These are phyloP conservation scores for Alligator mississippiensis DNA, from an alignment of 2,113 vertebrate genomes.

Conservation along the genomic window DNA sequence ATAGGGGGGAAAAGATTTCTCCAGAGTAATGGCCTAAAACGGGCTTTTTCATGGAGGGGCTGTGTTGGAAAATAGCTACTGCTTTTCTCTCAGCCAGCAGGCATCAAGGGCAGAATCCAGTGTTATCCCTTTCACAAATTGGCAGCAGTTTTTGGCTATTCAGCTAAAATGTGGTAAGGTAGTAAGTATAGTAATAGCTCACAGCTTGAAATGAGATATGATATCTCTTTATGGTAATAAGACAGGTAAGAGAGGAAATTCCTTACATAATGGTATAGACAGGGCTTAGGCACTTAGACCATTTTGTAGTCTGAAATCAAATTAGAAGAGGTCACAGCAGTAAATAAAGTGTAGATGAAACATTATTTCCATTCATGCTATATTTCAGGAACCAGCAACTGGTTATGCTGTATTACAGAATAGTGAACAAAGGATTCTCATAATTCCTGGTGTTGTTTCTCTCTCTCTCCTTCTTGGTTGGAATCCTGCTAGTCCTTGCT, in stretches of 20 bases:
- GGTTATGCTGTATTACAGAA: not conserved
- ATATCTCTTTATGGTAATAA: no score
- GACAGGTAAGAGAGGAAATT: no score
- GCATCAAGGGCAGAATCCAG: no score
- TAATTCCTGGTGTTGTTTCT: not conserved
- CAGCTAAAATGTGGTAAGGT: no score
- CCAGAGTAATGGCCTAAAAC: not conserved
- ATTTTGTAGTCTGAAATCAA: not conserved
- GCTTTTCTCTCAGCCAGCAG: no score
- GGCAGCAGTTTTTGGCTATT: no score
- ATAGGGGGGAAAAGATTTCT: no score
- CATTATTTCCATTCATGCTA: not conserved
- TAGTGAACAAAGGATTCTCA: not conserved
- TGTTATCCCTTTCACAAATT: no score
- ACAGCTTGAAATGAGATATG: no score
- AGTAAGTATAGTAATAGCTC: no score
- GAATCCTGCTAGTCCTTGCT: slow-evolving; percentile 73
- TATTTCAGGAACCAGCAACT: not conserved
- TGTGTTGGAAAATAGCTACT: not conserved
- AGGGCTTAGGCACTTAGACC: not conserved
- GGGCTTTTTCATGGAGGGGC: not conserved
- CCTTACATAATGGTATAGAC: not conserved
- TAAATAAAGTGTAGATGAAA: not conserved
- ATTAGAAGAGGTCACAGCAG: not conserved
- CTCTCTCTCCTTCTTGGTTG: not conserved